phyloP scores from a whole-genome alignment of 1,140 invertebrate genomes.

The Bombus huntii region DNA sequence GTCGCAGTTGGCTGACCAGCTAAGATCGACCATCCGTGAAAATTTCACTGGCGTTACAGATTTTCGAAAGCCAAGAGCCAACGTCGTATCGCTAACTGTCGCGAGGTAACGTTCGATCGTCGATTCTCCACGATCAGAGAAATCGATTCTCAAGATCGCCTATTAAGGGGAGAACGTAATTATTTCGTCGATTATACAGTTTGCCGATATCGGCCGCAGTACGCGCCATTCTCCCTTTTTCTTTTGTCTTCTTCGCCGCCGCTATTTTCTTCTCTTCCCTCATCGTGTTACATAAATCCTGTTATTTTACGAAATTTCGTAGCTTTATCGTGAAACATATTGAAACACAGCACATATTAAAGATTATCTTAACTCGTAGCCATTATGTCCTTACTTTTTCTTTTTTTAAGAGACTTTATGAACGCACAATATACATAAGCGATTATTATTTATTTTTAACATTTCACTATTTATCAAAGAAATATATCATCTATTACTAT shows the following conservation, averaged over 20 bases:
- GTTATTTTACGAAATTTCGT: constrained; percentile 3
- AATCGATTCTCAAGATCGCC: constrained; percentile 56
- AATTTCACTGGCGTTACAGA: constrained; percentile 65
- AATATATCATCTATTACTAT: no score
- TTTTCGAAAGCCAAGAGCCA: constrained; percentile 58
- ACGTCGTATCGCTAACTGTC: constrained; percentile 16
- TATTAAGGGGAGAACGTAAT: constrained; percentile 63
- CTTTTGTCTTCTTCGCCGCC: not conserved
- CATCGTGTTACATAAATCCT: not conserved
- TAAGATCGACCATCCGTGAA: constrained; percentile 58
- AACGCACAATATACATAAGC: no score
- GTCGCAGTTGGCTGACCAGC: constrained; percentile 8
- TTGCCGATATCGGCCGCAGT: constrained; percentile 16
- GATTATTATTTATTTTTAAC: no score
- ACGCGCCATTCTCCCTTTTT: constrained; percentile 3
- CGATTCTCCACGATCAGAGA: constrained; percentile 49
- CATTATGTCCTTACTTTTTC: not conserved
- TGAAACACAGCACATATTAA: not conserved
- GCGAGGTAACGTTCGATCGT: constrained; percentile 44
- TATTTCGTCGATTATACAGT: constrained; percentile 54
- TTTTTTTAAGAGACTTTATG: not conserved
- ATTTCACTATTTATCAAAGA: no score
- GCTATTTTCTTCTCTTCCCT: not conserved
- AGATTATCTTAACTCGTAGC: not conserved
- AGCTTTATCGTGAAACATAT: not conserved